phyloP scores from a whole-genome alignment of 2,113 vertebrate genomes.

The Pteruthius melanotis region DNA sequence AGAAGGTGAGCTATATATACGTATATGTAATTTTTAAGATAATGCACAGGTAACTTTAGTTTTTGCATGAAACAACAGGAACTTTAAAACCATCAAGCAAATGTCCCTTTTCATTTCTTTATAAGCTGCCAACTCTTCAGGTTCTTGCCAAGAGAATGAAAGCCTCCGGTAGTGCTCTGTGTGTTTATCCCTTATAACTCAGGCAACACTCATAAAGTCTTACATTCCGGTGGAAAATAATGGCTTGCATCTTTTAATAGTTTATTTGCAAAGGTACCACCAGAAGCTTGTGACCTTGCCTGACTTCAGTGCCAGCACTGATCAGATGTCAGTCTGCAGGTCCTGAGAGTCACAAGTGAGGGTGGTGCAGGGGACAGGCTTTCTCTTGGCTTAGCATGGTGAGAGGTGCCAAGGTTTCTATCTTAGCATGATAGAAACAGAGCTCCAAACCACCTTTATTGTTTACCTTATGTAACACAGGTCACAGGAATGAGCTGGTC shows the following conservation, averaged over 20 bases:
- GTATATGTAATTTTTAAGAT: neutral
- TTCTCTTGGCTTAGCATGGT: neutral
- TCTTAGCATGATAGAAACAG: neutral
- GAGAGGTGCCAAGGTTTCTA: too few species aligned
- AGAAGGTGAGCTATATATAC: constrained; percentile 78
- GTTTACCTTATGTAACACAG: neutral
- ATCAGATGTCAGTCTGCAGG: neutral
- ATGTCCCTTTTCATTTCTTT: constrained; percentile 47
- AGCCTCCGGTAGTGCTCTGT: neutral
- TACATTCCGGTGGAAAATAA: neutral
- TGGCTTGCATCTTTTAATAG: neutral
- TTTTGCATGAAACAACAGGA: constrained; percentile 57
- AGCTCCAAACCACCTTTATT: neutral
- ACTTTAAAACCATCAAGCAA: constrained; percentile 19
- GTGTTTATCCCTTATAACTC: neutral
- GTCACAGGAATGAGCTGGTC: neutral
- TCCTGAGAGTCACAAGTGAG: neutral
- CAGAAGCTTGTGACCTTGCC: neutral
- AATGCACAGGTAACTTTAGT: neutral
- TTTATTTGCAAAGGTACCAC: neutral
- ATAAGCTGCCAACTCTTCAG: constrained; percentile 20
- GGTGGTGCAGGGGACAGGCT: neutral
- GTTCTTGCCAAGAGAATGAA: constrained; percentile 36
- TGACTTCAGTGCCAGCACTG: neutral
- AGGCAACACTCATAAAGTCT: neutral